Base-by-base conservation (phyloP, 2,113 vertebrate genomes). In the Etheostoma spectabile region DNA sequence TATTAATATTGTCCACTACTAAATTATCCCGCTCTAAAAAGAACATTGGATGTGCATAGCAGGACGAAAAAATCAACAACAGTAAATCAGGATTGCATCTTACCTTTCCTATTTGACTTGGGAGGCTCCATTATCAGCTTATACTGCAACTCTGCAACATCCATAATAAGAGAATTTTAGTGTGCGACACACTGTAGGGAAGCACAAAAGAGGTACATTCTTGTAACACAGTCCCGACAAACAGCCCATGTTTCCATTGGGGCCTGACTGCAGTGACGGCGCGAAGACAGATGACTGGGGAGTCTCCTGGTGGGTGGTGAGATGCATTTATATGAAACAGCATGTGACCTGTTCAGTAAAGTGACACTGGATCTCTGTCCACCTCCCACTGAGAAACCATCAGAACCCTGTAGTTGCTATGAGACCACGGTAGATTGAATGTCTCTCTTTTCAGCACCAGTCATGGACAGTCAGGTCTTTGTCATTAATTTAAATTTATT, bases 131-230 rank as follows among this genome's bases (percentile, higher is more conserved):
- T 96, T 77, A 96, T 95, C 74, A 96, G 84, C 73, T 91, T 94
- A 45, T 95, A 96, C 79, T 96, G 93, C 86, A 96, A 86, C 82
- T 96, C 96, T 96, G 92, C 60, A 94, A 93, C 38, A 81, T 86
- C 85, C 86, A 87, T 24, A 85, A 64, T 21, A 74, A 74, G 27
- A 88, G 14, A 71, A 42, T 4, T 56, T 79, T 42, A 89, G 74
- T 46, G 38, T 45, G 49, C n/a, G 49, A 18, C 42, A 85, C 14
- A 66, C 46, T 64, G 48, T 45, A 30, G 33, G 38, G 59, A 55
- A 13, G 24, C 42, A 77, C 35, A 60, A 27, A 22, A 61, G 38
- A 35, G 24, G 64, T 19, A 57, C 27, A 65, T 15, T 55, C 33
- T 55, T 63, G 53, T 65, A 79, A 88, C 73, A 79, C 27, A 24